Percentiles rank a stretch among this genome's conserved stretches.
Conservation (phyloP, 2,113 vertebrate genomes). For the Heptranchias perlo region DNA sequence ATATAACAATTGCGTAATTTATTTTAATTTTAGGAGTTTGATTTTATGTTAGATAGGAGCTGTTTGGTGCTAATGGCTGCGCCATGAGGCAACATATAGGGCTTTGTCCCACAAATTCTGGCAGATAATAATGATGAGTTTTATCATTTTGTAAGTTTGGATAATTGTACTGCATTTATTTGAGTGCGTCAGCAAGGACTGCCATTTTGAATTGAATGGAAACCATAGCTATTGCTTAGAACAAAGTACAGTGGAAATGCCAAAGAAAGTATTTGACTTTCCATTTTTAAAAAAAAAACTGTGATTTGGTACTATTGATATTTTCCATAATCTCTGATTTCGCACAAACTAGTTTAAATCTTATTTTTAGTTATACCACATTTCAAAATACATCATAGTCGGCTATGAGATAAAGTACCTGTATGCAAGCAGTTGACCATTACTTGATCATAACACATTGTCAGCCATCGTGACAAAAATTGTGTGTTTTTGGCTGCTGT, state of each 20-base stretch:
- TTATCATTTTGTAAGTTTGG: no score
- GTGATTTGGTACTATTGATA: background rate
- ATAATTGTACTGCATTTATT: no score
- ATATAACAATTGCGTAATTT: background rate
- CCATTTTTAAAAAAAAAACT: background rate
- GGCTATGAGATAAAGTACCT: no score
- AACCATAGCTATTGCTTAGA: no score
- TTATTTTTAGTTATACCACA: background rate
- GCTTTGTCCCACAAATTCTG: no score
- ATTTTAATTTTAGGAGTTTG: background rate
- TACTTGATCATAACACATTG: background rate
- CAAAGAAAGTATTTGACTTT: background rate
- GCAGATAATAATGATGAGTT: no score
- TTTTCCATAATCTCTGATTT: background rate
- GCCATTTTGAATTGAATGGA: background rate
- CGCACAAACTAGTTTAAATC: background rate
- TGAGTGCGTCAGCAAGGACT: background rate
- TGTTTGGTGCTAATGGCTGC: background rate
- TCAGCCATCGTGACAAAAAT: background rate
- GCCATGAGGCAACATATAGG: background rate
- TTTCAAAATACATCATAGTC: background rate
- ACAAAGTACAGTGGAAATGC: background rate
- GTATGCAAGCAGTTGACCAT: background rate
- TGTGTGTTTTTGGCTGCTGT: background rate
- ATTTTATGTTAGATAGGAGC: no score